Evolutionary conservation across 2,888 invertebrate species (phyloP), one percentile per base, ranked within the genome.

Genomic region (Synanthedon vespiformis): DNA sequence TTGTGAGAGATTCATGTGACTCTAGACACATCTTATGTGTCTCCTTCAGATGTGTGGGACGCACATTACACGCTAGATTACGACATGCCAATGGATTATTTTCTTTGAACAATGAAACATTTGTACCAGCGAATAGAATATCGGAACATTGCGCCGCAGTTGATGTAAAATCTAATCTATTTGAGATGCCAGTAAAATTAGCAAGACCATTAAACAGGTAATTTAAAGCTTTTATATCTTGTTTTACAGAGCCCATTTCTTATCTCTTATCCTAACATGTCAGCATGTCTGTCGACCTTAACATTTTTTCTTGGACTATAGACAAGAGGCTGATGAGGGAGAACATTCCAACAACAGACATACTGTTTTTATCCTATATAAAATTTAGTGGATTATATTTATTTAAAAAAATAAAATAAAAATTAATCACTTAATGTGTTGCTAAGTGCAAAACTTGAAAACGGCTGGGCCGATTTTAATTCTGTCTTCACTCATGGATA

Each of bases 1-100:
- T 94, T 60, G 92, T 94, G 2, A 80, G 93, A 59, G 93, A 94
- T 72, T 93, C 93, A 12, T 92, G 92, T 55, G 92, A 92, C 62
- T 80, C 77, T n/a, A 77, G 88, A 40, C 92, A 93, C 68, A 89
- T 94, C 57, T 83, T 94, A 44, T 93, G 92, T 65, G 87, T 93
- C 49, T 93, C 92, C 65, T 93, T 93, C 70, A 89, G 93, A 57
- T 90, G 90, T 73, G 89, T 91, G 53, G 92, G 92, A 6, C 88
- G 90, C 58, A 91, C 93, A 13, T 79, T 92, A 22, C 93, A 94
- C 73, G 91, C 93, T 18, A 85, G 93, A 50, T 90, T 94, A 60
- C 90, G 93, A 71, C 92, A 93, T 72, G 90, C 91, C 51, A 91
- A 92, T 79, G 93, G 93, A 51, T 80, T 90, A 57, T 93, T 92